phyloP scores from a whole-genome alignment of 2,888 invertebrate genomes.

The Oscheius sp. region DNA sequence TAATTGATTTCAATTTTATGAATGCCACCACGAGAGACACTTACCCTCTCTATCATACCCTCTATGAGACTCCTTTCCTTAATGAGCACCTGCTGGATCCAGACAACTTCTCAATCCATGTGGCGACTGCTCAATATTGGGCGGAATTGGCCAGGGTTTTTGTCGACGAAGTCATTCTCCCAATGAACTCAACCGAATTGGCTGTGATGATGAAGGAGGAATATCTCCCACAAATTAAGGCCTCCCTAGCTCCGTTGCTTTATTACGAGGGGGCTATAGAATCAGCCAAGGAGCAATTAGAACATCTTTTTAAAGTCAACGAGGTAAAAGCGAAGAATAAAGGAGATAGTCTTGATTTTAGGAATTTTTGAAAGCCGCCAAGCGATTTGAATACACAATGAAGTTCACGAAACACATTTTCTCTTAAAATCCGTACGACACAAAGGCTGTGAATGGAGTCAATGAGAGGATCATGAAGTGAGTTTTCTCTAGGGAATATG shows the following conservation, averaged over 20 bases:
- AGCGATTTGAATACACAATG: slow-evolving; percentile 43
- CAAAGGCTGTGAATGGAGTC: slow-evolving; percentile 44
- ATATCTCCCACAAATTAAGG: slow-evolving; percentile 53
- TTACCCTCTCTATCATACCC: slow-evolving; percentile 68
- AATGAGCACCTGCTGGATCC: slow-evolving; percentile 67
- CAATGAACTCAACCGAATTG: slow-evolving; percentile 71
- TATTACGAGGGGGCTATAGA: slow-evolving; percentile 38
- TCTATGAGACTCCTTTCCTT: slow-evolving; percentile 69
- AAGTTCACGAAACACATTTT: slow-evolving; percentile 39
- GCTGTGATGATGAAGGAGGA: slow-evolving; percentile 52
- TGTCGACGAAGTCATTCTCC: slow-evolving; percentile 68
- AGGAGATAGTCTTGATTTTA: too few relatives aligned
- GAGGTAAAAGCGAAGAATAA: too few relatives aligned
- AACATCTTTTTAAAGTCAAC: slow-evolving; percentile 27
- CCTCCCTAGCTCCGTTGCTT: slow-evolving; percentile 35
- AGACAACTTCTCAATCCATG: slow-evolving; percentile 66
- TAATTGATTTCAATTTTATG: slow-evolving; percentile 71
- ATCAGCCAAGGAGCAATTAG: slow-evolving; percentile 34
- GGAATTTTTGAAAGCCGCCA: slow-evolving; percentile 37
- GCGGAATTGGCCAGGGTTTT: slow-evolving; percentile 71
- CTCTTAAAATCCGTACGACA: slow-evolving; percentile 54
- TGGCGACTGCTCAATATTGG: slow-evolving; percentile 71
- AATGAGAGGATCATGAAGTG: slow-evolving; percentile 56
- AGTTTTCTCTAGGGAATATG: background rate
- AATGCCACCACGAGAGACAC: slow-evolving; percentile 47